Evolutionary conservation across 2,113 vertebrate species (phyloP).

Genomic region (Vulpes ferrilata): DNA sequence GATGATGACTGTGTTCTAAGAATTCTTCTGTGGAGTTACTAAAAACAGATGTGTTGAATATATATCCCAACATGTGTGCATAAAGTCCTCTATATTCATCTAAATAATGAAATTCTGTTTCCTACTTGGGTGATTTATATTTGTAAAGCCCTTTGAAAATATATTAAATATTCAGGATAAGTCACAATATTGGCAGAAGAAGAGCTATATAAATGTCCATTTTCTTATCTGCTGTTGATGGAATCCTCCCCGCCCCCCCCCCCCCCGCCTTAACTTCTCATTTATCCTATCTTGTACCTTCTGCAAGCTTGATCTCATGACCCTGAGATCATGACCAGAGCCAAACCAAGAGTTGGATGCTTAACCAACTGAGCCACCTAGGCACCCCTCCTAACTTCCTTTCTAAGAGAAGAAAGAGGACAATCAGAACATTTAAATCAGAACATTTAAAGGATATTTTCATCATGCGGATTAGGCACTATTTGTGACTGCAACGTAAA

Average conservation of each 20-base stretch:
- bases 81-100: neutral
- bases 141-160: slow-evolving; percentile 15
- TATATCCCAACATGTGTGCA: neutral
- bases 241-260: neutral
- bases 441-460: neutral
- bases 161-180: neutral
- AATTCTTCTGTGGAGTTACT: neutral
- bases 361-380: neutral
- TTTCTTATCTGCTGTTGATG: neutral
- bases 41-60: neutral
- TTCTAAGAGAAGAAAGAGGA: neutral
- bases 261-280: neutral
- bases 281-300: neutral
- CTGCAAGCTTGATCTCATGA: neutral
- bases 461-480: neutral
- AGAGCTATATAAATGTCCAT: neutral
- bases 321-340: neutral
- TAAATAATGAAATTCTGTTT: slow-evolving; percentile 17
- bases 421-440: neutral
- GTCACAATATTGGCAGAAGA: neutral
- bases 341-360: neutral
- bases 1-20: neutral
- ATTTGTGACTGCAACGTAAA: neutral
- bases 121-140: neutral
- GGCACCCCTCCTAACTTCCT: neutral